Percentiles rank a stretch among this genome's conserved stretches.
phyloP scores from a whole-genome alignment of 2,797 vertebrate species.

The Telmatherina bonti region DNA sequence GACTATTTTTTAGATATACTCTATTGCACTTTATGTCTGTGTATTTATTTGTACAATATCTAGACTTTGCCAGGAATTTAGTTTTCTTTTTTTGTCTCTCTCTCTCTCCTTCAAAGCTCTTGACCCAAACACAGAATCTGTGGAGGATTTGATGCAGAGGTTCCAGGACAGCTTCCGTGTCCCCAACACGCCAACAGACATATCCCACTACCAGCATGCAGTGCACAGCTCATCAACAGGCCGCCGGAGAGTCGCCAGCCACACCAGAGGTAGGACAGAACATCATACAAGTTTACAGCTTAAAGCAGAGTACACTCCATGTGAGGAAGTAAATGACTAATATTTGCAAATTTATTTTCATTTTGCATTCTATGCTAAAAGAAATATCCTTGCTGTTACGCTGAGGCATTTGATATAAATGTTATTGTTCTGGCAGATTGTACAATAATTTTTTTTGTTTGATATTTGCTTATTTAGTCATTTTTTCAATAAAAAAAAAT shows the following conservation, averaged over 20 bases:
- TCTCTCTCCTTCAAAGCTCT: conserved; percentile 77
- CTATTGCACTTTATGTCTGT: not conserved
- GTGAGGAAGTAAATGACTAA: not conserved
- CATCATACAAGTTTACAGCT: not conserved
- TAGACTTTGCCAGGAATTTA: conserved; percentile 15
- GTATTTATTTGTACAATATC: conserved; percentile 7
- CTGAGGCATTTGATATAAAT: too few species aligned
- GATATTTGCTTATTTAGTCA: too few species aligned
- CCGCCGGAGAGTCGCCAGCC: conserved; percentile 88
- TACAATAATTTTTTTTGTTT: too few species aligned
- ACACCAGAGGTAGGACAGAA: conserved; percentile 87
- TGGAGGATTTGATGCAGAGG: conserved; percentile 96
- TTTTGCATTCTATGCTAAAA: not conserved
- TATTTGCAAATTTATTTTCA: not conserved
- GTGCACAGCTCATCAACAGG: conserved; percentile 88
- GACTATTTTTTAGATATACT: conserved; percentile 7
- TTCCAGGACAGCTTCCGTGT: conserved; percentile 97
- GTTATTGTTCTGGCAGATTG: too few species aligned
- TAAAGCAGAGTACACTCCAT: not conserved
- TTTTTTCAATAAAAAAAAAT: too few species aligned
- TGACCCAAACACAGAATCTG: conserved; percentile 90
- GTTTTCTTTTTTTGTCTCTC: not conserved
- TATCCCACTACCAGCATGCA: conserved; percentile 91
- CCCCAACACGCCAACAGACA: conserved; percentile 90
- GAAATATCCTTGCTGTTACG: too few species aligned